These are phyloP conservation scores for Cladorhizidae sp. DNA, from an alignment of 37 sponge, comb jelly and placozoan species.

Conservation along the genomic window DNA sequence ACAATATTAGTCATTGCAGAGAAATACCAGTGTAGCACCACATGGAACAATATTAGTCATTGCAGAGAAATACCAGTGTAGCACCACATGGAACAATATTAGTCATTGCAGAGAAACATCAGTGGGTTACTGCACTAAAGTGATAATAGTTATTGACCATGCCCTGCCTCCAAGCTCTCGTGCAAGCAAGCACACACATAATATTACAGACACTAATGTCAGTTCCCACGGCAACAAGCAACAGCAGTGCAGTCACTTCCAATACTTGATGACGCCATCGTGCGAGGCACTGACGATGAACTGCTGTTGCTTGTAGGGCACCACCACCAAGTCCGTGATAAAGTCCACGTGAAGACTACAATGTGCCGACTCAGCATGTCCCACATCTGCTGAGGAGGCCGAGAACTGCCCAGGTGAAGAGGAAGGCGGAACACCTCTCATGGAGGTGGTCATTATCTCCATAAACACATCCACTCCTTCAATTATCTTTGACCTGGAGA, in stretches of 20 bases:
- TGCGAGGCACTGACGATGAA: slow-evolving; percentile 72
- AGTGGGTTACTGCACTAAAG: no score
- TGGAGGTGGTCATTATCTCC: slow-evolving; percentile 29
- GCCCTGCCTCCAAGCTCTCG: no score
- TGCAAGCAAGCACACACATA: no score
- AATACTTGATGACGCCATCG: slow-evolving; percentile 81
- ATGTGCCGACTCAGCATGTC: slow-evolving; percentile 31
- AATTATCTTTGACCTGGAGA: slow-evolving; percentile 54
- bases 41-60: no score
- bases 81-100: no score
- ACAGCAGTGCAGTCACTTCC: slow-evolving; percentile 49
- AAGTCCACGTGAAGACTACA: slow-evolving; percentile 72
- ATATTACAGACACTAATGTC: no score
- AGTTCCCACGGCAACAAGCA: background rate
- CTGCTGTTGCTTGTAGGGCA: slow-evolving; percentile 58
- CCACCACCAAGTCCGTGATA: slow-evolving; percentile 77
- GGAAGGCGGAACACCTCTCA: background rate
- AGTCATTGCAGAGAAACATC: no score
- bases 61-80: no score
- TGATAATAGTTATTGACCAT: no score
- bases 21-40: no score
- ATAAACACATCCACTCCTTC: slow-evolving; percentile 69
- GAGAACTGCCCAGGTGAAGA: background rate
- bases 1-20: no score
- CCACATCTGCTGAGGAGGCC: background rate